These are phyloP conservation scores for Heliconius cydno DNA, from an alignment of 2,888 invertebrate species.

Conservation along the genomic window DNA sequence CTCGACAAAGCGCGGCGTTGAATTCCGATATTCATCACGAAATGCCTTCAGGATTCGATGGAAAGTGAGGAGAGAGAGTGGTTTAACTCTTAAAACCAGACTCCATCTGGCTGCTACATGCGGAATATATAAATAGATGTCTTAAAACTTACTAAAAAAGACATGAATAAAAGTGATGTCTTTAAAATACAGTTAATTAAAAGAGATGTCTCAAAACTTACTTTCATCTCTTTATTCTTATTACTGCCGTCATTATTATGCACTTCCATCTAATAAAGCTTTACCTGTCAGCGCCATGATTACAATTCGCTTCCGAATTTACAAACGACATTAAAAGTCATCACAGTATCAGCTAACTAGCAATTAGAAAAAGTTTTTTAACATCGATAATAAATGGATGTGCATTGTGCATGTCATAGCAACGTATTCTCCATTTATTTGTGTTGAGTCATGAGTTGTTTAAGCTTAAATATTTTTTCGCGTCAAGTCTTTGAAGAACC, in stretches of 20 bases:
- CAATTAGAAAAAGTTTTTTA: conserved; percentile 60
- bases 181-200: too few species aligned
- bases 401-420: conserved; percentile 50
- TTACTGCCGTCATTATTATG: conserved; percentile 10
- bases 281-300: conserved; percentile 58
- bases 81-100: too few species aligned
- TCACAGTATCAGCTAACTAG: conserved; percentile 51
- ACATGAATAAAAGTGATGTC: too few species aligned
- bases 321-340: conserved; percentile 42
- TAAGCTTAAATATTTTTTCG: conserved; percentile 39
- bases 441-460: conserved; percentile 50
- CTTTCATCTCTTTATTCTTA: conserved; percentile 14
- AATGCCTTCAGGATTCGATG: too few species aligned
- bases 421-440: conserved; percentile 52
- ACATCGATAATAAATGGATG: conserved; percentile 48
- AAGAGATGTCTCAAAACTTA: neutral
- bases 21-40: too few species aligned
- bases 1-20: too few species aligned
- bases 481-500: conserved; percentile 29
- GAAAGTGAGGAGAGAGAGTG: too few species aligned
- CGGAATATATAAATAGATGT: too few species aligned
- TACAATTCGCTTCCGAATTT: conserved; percentile 58
- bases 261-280: conserved; percentile 19
- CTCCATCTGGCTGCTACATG: too few species aligned
- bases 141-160: too few species aligned